Evolutionary conservation across 2,888 invertebrate genomes (phyloP).

Genomic region (Rotaria magnacalcarata): DNA sequence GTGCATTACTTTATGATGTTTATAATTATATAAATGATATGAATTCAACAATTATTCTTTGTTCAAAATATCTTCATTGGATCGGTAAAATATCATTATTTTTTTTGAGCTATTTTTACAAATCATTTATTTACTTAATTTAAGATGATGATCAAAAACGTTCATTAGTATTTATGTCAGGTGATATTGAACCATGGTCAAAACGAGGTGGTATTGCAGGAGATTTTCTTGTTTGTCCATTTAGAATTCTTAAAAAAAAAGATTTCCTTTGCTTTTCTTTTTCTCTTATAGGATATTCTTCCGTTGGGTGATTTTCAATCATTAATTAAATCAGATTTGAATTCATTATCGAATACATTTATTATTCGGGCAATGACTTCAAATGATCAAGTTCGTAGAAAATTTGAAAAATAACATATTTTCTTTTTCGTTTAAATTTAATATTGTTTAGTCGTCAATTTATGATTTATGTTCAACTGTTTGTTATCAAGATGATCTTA

Average conservation of each 20-base stretch:
- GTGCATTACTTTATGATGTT: conserved; percentile 4
- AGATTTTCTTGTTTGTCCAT: not conserved
- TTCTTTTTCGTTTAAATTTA: not conserved
- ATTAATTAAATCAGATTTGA: not conserved
- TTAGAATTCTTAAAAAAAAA: not conserved
- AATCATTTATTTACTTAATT: no score
- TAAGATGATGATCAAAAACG: not conserved
- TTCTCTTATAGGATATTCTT: not conserved
- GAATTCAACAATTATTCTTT: not conserved
- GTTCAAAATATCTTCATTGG: conserved; percentile 25
- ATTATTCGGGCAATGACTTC: not conserved
- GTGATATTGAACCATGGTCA: conserved; percentile 36
- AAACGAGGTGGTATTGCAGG: conserved; percentile 10
- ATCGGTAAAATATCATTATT: not conserved
- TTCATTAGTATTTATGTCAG: not conserved
- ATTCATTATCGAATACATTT: not conserved
- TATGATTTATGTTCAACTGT: not conserved
- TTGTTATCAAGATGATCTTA: not conserved
- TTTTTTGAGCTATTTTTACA: no score
- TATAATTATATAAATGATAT: conserved; percentile 30
- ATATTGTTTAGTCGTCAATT: not conserved
- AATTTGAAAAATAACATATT: not conserved
- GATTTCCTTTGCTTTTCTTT: not conserved
- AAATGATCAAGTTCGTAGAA: not conserved
- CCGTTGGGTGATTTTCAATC: not conserved